Evolutionary conservation across 2,888 invertebrate genomes (phyloP).

Genomic region (Microdon myrmicae): DNA sequence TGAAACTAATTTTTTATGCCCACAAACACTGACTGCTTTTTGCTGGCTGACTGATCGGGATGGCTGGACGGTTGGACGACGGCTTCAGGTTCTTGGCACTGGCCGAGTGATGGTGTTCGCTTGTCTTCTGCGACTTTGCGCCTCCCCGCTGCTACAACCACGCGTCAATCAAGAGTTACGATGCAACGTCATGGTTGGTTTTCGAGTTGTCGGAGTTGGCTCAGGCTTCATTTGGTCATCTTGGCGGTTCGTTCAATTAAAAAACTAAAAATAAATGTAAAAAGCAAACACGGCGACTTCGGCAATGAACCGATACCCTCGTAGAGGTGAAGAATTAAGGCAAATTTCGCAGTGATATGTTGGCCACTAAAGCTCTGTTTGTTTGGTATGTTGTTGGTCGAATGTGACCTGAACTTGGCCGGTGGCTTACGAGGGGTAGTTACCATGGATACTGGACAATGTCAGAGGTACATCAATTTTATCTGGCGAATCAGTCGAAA

Average conservation of each 20-base stretch:
- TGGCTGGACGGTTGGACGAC: background rate
- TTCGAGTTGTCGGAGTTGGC: slow-evolving; percentile 63
- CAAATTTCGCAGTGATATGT: slow-evolving; percentile 18
- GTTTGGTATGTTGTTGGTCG: slow-evolving; percentile 16
- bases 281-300: too few species aligned
- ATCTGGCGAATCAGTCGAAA: slow-evolving; percentile 37
- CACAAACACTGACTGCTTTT: slow-evolving; percentile 48
- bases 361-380: slow-evolving; percentile 32
- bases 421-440: too few species aligned
- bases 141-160: slow-evolving; percentile 32
- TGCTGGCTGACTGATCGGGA: slow-evolving; percentile 33
- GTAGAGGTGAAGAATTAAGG: too few species aligned
- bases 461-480: slow-evolving; percentile 38
- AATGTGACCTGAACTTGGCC: slow-evolving; percentile 30
- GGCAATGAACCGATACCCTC: too few species aligned
- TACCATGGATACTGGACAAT: slow-evolving; percentile 17
- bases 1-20: slow-evolving; percentile 66
- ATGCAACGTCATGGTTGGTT: slow-evolving; percentile 65
- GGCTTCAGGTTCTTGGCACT: slow-evolving; percentile 14
- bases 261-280: slow-evolving; percentile 12
- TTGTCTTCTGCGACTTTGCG: slow-evolving; percentile 28
- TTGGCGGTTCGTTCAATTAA: slow-evolving; percentile 26
- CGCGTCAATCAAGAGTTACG: slow-evolving; percentile 55
- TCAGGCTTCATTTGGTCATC: slow-evolving; percentile 50
- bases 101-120: slow-evolving; percentile 36